A percentile compares a stretch with the other conserved stretches of the same genome.
phyloP scores from a whole-genome alignment of 2,113 vertebrate species.

The Sigmodon hispidus region DNA sequence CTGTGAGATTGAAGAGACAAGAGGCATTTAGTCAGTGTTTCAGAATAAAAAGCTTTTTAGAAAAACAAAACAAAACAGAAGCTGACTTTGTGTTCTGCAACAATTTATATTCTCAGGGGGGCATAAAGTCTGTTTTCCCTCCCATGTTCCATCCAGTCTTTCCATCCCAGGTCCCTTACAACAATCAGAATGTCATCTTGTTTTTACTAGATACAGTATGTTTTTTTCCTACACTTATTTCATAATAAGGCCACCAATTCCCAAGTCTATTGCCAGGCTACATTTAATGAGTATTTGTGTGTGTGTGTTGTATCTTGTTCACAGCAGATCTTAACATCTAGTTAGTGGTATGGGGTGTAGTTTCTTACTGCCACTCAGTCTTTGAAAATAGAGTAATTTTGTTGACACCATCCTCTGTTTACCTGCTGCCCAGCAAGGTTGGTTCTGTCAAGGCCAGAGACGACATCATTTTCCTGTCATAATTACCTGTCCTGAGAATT shows the following conservation, averaged over 20 bases:
- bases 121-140: neutral
- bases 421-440: neutral
- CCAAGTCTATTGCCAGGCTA: neutral
- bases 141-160: neutral
- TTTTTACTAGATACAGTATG: constrained; percentile 55
- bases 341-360: neutral
- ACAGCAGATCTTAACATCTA: constrained; percentile 18
- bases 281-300: neutral
- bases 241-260: constrained; percentile 15
- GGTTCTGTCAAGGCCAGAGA: neutral
- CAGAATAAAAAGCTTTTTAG: neutral
- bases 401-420: neutral
- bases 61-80: neutral
- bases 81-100: neutral
- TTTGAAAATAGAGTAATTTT: constrained; percentile 14
- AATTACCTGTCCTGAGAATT: neutral
- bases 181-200: neutral
- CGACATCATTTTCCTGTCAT: neutral
- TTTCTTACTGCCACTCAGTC: neutral
- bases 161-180: neutral
- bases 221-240: constrained; percentile 58
- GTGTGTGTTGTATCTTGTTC: neutral
- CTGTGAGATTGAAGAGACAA: neutral
- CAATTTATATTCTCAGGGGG: constrained; percentile 16
- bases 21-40: neutral